phyloP scores from a whole-genome alignment of 2,113 vertebrate genomes.

The Eudyptes chrysolophus region DNA sequence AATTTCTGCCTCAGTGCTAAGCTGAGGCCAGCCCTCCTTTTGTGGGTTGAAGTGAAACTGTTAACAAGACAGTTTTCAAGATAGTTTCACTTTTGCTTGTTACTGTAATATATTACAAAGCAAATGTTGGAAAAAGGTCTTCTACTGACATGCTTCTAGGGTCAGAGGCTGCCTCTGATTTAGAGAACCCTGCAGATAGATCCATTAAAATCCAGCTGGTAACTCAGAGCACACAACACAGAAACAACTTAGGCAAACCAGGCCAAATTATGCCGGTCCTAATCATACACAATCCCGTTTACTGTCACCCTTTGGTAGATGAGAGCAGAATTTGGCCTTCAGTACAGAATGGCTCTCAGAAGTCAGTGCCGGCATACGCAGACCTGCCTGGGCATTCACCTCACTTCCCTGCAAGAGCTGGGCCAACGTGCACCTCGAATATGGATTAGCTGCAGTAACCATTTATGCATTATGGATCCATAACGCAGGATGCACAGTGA shows the following conservation, averaged over 20 bases:
- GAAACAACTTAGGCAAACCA: background rate
- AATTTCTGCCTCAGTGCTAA: background rate
- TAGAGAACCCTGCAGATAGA: background rate
- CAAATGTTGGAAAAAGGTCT: slow-evolving; percentile 19
- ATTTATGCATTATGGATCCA: background rate
- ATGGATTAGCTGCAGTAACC: background rate
- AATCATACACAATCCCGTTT: background rate
- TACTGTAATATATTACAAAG: slow-evolving; percentile 21
- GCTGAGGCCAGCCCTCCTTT: background rate
- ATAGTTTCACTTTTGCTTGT: slow-evolving; percentile 21
- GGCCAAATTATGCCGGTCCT: background rate
- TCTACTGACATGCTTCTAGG: background rate
- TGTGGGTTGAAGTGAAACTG: slow-evolving; percentile 19
- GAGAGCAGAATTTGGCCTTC: background rate
- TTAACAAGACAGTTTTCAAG: slow-evolving; percentile 12
- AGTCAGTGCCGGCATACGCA: background rate
- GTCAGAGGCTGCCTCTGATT: background rate
- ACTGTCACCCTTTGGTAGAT: background rate
- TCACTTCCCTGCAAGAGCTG: background rate
- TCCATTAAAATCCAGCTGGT: background rate
- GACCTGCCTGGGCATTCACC: background rate
- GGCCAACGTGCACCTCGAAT: accelerated
- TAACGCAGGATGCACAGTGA: background rate
- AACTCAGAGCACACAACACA: background rate
- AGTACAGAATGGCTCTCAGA: background rate